Conservation (phyloP, 2,113 vertebrate species). For the Speoplatyrhinus poulsoni region DNA sequence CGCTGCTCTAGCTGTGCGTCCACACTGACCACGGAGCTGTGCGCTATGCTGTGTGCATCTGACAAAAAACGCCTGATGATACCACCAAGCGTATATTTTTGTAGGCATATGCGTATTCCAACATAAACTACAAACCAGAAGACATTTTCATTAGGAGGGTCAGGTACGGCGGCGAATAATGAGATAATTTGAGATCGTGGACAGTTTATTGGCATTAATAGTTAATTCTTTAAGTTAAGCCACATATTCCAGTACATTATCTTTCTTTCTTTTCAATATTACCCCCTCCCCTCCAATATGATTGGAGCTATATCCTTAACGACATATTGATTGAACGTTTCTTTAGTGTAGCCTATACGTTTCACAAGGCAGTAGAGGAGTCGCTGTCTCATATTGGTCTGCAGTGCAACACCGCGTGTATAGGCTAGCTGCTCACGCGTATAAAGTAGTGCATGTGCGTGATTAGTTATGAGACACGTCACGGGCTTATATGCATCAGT, state of each 20-base stretch:
- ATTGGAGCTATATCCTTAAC: no score
- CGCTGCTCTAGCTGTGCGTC: constrained; percentile 67
- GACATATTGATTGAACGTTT: constrained; percentile 44
- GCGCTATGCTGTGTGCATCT: constrained; percentile 51
- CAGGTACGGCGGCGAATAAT: background rate
- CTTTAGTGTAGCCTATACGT: constrained; percentile 39
- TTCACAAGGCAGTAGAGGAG: constrained; percentile 57
- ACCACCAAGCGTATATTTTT: constrained; percentile 57
- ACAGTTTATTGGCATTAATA: no score
- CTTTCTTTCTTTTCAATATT: no score
- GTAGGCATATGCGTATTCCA: constrained; percentile 68
- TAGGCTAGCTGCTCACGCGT: constrained; percentile 49
- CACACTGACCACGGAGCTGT: constrained; percentile 54
- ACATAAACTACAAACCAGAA: constrained; percentile 69
- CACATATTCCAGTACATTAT: no score
- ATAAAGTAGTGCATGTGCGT: constrained; percentile 58
- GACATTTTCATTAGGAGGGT: constrained; percentile 56
- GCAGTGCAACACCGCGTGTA: constrained; percentile 65
- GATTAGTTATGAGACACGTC: constrained; percentile 57
- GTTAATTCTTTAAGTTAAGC: no score
- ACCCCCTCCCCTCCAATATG: no score
- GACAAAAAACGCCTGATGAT: constrained; percentile 42
- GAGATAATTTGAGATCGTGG: no score
- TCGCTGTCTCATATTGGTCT: constrained; percentile 63
- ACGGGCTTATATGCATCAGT: constrained; percentile 20